A percentile compares a stretch with the other conserved stretches of the same genome.
Conservation (phyloP, 2,113 vertebrate species). For the Poeciliopsis prolifica region DNA sequence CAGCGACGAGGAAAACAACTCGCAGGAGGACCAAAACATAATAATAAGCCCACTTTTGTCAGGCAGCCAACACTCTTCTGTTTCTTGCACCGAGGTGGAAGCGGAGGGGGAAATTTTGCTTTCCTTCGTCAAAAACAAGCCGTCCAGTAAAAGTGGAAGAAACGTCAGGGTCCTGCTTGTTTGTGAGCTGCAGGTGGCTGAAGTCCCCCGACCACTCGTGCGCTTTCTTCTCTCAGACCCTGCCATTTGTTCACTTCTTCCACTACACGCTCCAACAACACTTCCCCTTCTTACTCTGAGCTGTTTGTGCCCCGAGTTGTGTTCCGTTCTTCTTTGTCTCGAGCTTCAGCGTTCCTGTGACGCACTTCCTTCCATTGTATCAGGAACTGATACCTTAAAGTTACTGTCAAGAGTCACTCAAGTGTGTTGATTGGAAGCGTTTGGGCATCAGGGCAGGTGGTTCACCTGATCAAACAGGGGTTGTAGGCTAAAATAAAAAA, state of each 20-base stretch:
- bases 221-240: slow-evolving; percentile 49
- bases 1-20: slow-evolving; percentile 52
- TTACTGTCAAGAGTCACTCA: slow-evolving; percentile 54
- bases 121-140: slow-evolving; percentile 59
- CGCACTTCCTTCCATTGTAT: slow-evolving; percentile 84
- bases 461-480: slow-evolving; percentile 7
- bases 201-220: slow-evolving; percentile 64
- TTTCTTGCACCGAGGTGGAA: slow-evolving; percentile 23
- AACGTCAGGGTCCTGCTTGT: slow-evolving; percentile 56
- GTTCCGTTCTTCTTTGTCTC: slow-evolving; percentile 79
- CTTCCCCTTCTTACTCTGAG: slow-evolving; percentile 58
- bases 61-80: slow-evolving; percentile 47
- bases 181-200: slow-evolving; percentile 60
- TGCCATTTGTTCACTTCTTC: slow-evolving; percentile 78
- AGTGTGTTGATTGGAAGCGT: slow-evolving; percentile 44
- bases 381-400: slow-evolving; percentile 72
- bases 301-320: slow-evolving; percentile 60
- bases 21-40: slow-evolving; percentile 39
- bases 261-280: slow-evolving; percentile 65
- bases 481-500: slow-evolving; percentile 21
- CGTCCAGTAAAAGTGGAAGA: slow-evolving; percentile 60
- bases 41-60: slow-evolving; percentile 38
- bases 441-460: slow-evolving; percentile 17
- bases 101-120: slow-evolving; percentile 23
- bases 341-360: slow-evolving; percentile 63